Percentiles rank a stretch among this genome's conserved stretches.
Conservation (phyloP, 37 sponge, comb jelly and placozoan genomes). For the Cliona cf. orientalis region DNA sequence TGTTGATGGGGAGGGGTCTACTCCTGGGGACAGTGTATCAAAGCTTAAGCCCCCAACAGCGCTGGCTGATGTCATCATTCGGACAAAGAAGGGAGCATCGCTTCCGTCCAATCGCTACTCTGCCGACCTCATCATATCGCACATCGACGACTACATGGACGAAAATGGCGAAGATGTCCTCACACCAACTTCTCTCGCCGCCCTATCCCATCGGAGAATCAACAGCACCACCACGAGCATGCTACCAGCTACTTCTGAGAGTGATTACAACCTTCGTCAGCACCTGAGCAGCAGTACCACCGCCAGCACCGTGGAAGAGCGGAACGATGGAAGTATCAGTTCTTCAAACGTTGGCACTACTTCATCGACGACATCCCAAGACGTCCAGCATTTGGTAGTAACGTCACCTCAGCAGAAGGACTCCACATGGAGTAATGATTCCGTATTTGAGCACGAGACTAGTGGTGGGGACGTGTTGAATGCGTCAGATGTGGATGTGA, state of each 20-base stretch:
- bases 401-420: conserved; percentile 3
- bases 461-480: conserved; percentile 5
- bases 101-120: conserved; percentile 16
- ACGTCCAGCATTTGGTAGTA: too few species aligned
- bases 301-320: not conserved
- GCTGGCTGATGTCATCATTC: not conserved
- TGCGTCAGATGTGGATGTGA: conserved; percentile 71
- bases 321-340: not conserved
- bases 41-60: too few species aligned
- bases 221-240: not conserved
- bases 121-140: conserved; percentile 11
- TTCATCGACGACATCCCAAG: too few species aligned
- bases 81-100: not conserved
- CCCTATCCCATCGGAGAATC: not conserved
- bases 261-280: not conserved
- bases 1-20: not conserved
- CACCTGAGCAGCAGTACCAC: not conserved
- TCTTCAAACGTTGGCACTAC: not conserved
- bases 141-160: conserved; percentile 4
- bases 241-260: not conserved
- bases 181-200: not conserved
- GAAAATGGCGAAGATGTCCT: not conserved
- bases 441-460: conserved; percentile 11
- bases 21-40: not conserved
- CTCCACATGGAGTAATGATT: conserved; percentile 12